Base-by-base conservation (phyloP, 2,888 invertebrate species). In the Diarsia mendica region DNA sequence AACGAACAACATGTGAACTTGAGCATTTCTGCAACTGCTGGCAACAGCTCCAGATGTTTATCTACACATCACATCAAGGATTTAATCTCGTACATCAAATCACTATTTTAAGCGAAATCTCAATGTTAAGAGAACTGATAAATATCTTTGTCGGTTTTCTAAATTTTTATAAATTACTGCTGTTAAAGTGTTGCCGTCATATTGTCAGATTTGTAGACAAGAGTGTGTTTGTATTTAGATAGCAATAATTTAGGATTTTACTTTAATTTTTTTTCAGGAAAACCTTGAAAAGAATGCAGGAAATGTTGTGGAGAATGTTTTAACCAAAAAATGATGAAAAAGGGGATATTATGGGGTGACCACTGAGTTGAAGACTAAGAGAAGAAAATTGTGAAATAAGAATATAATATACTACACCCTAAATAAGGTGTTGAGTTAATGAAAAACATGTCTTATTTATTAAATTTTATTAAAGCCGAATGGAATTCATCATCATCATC, bases 161-260 rank as follows among this genome's bases (percentile, higher is more conserved):
- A 85, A 74, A 64, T 72, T 81, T 71, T 82, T 85, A 82, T 83
- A 77, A 77, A 85, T 85, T 48, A 75, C 67, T 49, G 53, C 61
- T 75, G 65, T 81, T 70, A 63, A 66, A 72, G 39, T 33, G 69
- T 64, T 63, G 58, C 46, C 18, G 74, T 80, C 70, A 70, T 33
- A 58, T 60, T 60, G 58, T 67, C 55, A n/a, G 63, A 46, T 15
- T 49, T 20, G 55, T 39, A 48, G 55, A 33, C 23, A 46, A 53
- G 80, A 39, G 33, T 20, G 23, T 48, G 48, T 51, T 76, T 58
- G 48, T 6, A 39, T 72, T 61, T 72, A 44, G 1, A 53, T 48
- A n/a, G 39, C 2, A 0, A 44, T 60, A 3, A 51, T 46, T 23
- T 0, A n/a, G 6, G 20, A 15, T 8, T 15, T 0, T n/a, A 51